Percentiles rank a stretch among this genome's conserved stretches.
Conservation (phyloP, 2,888 invertebrate species). For the Aelia acuminata region DNA sequence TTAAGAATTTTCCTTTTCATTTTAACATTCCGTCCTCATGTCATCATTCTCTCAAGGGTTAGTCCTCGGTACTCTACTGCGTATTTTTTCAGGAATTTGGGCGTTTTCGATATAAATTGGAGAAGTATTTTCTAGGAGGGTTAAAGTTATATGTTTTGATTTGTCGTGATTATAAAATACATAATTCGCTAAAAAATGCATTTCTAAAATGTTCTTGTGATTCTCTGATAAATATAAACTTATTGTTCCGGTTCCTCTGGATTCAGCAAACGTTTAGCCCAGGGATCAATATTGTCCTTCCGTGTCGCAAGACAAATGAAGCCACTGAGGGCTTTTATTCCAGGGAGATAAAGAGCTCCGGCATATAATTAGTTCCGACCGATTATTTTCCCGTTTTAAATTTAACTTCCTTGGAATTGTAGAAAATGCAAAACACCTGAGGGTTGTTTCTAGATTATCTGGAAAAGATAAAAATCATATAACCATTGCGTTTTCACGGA, state of each 20-base stretch:
- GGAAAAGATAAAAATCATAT: neutral
- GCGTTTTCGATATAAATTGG: too few relatives aligned
- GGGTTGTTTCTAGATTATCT: neutral
- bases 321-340: slow-evolving; percentile 8
- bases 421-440: neutral
- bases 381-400: neutral
- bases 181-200: too few relatives aligned
- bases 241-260: neutral
- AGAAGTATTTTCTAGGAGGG: too few relatives aligned
- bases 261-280: neutral
- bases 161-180: too few relatives aligned
- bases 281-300: slow-evolving; percentile 4
- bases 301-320: slow-evolving; percentile 22
- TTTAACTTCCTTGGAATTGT: neutral
- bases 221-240: neutral
- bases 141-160: too few relatives aligned
- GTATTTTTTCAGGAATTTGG: too few relatives aligned
- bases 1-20: too few relatives aligned
- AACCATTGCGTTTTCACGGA: neutral
- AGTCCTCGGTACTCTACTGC: too few relatives aligned
- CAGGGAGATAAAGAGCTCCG: neutral
- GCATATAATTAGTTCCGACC: neutral
- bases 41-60: too few relatives aligned
- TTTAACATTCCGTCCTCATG: too few relatives aligned
- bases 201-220: neutral